Percentiles rank a stretch among this genome's conserved stretches.
These are phyloP conservation scores for Galeopterus variegatus DNA, from an alignment of 2,113 vertebrate genomes.

Conservation along the genomic window DNA sequence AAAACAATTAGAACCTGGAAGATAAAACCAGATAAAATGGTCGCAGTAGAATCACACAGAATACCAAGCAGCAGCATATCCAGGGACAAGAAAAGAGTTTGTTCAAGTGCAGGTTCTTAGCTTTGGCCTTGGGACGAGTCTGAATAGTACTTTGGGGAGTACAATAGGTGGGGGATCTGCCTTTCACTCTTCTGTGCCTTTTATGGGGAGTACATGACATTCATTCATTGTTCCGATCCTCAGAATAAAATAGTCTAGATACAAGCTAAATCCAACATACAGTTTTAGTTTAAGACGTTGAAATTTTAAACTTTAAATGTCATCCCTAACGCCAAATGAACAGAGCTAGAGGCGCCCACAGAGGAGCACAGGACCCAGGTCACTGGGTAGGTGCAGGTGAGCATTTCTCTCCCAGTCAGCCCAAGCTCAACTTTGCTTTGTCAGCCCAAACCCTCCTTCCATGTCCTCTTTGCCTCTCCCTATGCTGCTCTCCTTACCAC, in stretches of 20 bases:
- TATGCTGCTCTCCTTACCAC: not conserved
- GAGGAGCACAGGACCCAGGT: rapidly evolving
- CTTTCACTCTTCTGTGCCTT: not conserved
- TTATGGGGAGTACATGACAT: not conserved
- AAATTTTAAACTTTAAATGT: not conserved
- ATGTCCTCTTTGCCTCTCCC: not conserved
- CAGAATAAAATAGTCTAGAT: not conserved
- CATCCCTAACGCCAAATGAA: not conserved
- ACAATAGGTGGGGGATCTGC: not conserved
- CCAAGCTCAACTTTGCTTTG: not conserved
- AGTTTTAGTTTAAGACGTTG: not conserved
- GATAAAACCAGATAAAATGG: not conserved
- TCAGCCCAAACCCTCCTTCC: too few relatives aligned
- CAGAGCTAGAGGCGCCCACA: not conserved
- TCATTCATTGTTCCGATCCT: not conserved
- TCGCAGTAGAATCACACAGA: not conserved
- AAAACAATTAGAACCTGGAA: not conserved
- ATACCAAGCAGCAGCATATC: not conserved
- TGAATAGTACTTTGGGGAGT: not conserved
- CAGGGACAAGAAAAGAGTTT: not conserved
- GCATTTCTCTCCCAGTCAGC: not conserved
- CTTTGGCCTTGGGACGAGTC: not conserved
- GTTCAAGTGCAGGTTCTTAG: not conserved
- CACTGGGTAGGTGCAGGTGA: not conserved
- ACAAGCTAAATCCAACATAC: not conserved